Base-by-base conservation (phyloP, 2,113 vertebrate genomes). In the Nettapus auritus region DNA sequence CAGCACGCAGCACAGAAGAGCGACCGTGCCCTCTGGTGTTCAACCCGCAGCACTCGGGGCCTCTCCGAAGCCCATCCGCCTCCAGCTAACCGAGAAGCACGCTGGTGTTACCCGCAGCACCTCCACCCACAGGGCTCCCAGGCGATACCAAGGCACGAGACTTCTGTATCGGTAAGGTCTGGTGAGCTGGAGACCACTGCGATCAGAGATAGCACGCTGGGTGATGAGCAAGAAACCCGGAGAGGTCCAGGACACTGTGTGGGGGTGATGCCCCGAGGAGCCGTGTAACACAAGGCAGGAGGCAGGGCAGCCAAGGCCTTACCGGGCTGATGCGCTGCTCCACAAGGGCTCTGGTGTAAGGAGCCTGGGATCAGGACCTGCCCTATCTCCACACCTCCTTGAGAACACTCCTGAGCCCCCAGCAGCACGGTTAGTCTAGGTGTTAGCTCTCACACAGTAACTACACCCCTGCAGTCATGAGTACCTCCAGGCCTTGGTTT, bases 1-100 rank as follows among this genome's bases (percentile, higher is more conserved):
- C 13, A 34, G 31, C 8, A 4, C 2, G 22, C 9, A 53, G 17
- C 33, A 52, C 20, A 78, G 0, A 90, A 60, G 95, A 91, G 48
- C 40, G 2, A 92, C 75, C 53, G 0, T 93, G 85, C 97, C 96
- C 96, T 88, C 96, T 97, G 93, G 76, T 87, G 95, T 97, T 95
- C 94, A 91, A 88, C 34, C 20, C 59, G 42, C 0, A 1, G 60
- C 31, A 48, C 34, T 66, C 8, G 36, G 88, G 52, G 74, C 50
- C 29, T 62, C 69, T 46, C 75, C 48, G 90, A 86, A 86, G 17
- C 9, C 28, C 40, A 85, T 31, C 31, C 0, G 0, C 56, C 25
- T 36, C 17, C 18, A 7, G n/a, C 38, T 8, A 52, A 42, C 21
- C 5, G 21, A 29, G 4, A 21, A 26, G 40, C 67, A 62, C 5